Evolutionary conservation across 2,888 invertebrate genomes (phyloP).

Genomic region (Pseudoips prasinana): DNA sequence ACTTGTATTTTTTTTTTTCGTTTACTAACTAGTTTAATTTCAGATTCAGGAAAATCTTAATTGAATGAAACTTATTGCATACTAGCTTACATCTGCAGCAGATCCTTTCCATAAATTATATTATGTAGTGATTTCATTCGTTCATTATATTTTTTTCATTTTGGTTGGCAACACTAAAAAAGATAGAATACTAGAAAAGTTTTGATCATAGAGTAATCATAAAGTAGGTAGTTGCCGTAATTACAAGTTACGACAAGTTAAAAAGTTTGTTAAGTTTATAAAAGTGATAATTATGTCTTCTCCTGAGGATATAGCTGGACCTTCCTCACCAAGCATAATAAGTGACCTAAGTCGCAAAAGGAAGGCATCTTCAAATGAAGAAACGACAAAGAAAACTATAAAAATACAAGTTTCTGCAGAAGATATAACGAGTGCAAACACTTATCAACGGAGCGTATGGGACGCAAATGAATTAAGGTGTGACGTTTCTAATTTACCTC

Average conservation of each 20-base stretch:
- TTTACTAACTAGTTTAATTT: constrained; percentile 7
- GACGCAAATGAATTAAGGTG: constrained; percentile 1
- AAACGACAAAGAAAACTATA: not conserved
- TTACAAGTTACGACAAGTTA: constrained; percentile 1
- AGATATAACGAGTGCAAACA: constrained; percentile 2
- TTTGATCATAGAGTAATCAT: constrained; percentile 1
- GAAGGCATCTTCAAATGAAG: constrained; percentile 1
- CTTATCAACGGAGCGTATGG: constrained; percentile 1
- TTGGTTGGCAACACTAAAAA: constrained; percentile 1
- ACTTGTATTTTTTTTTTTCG: constrained; percentile 12
- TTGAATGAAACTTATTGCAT: constrained; percentile 4
- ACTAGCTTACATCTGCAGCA: constrained; percentile 1
- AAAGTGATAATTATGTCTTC: constrained; percentile 1
- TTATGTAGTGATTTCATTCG: constrained; percentile 1
- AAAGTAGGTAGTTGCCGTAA: constrained; percentile 1
- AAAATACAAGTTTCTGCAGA: constrained; percentile 1
- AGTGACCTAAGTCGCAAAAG: constrained; percentile 1
- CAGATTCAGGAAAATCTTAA: constrained; percentile 1
- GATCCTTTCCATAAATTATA: constrained; percentile 1
- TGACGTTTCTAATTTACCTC: constrained; percentile 1
- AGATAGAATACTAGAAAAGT: constrained; percentile 1
- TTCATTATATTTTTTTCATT: constrained; percentile 1
- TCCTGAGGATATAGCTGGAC: constrained; percentile 1
- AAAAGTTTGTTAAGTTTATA: constrained; percentile 1
- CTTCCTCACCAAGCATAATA: constrained; percentile 1